These are phyloP conservation scores for Hydrotaea diabolus DNA, from an alignment of 2,888 invertebrate species.

Conservation along the genomic window DNA sequence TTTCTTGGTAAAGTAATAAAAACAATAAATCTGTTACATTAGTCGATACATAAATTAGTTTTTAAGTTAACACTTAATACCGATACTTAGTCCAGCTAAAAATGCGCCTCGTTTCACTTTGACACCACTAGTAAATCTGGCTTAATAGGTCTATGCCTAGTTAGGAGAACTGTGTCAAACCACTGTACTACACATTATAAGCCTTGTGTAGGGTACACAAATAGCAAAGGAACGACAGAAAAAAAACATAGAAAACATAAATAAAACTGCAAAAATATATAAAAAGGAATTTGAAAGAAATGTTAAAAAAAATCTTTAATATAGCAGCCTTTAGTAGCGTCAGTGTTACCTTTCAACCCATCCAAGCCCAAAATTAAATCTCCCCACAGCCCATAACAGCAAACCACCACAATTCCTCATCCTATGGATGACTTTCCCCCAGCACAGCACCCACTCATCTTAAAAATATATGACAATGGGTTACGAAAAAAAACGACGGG, in stretches of 20 bases:
- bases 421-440: neutral
- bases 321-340: neutral
- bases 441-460: constrained; percentile 51
- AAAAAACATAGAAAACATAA: constrained; percentile 28
- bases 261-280: constrained; percentile 45
- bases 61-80: too few species aligned
- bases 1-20: too few species aligned
- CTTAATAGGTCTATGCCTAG: too few species aligned
- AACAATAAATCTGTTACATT: too few species aligned
- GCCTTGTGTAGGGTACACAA: too few species aligned
- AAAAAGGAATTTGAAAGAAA: constrained; percentile 6
- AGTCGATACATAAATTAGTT: too few species aligned
- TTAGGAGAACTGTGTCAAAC: too few species aligned
- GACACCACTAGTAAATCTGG: too few species aligned
- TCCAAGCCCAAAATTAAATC: constrained; percentile 17
- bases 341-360: constrained; percentile 43
- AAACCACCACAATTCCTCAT: neutral
- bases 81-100: too few species aligned
- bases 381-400: neutral
- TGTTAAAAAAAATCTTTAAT: constrained; percentile 37
- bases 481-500: constrained; percentile 30
- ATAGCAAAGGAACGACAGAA: too few species aligned
- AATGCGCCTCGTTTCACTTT: too few species aligned
- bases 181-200: too few species aligned
- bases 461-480: constrained; percentile 60